These are phyloP conservation scores for Corythornis leucogaster DNA, from an alignment of 2,797 vertebrate species.

Conservation along the genomic window DNA sequence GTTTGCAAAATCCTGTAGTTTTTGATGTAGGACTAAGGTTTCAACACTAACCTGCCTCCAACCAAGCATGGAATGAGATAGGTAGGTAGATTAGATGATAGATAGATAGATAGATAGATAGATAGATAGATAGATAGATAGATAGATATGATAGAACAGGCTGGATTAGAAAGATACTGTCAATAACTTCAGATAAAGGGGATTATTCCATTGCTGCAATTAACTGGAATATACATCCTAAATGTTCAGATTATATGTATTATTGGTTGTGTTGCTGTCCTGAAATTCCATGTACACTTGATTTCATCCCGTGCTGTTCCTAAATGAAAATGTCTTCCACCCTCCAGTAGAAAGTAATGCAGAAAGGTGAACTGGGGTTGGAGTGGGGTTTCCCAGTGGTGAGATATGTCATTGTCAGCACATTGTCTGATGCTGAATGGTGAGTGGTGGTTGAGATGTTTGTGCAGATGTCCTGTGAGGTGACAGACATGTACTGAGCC, in stretches of 20 bases:
- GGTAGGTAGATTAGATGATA: background rate
- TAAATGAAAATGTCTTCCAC: background rate
- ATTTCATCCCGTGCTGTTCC: background rate
- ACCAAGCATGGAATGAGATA: background rate
- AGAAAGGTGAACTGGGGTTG: background rate
- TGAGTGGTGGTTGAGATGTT: conserved; percentile 6
- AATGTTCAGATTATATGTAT: background rate
- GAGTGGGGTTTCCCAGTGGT: background rate
- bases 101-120: background rate
- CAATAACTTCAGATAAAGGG: background rate
- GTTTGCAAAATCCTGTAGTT: background rate
- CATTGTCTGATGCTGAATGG: background rate
- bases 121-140: background rate
- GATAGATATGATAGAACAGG: background rate
- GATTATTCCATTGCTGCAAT: background rate
- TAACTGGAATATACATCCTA: background rate
- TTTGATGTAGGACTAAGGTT: background rate
- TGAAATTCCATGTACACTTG: accelerated
- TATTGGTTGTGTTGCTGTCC: background rate
- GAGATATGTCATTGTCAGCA: background rate
- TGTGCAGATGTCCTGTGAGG: background rate
- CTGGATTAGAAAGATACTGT: background rate
- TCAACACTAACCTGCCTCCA: background rate
- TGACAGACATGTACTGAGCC: background rate
- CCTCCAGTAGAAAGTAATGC: background rate